phyloP scores from a whole-genome alignment of 2,113 vertebrate genomes.

The Hemiprocne comata region DNA sequence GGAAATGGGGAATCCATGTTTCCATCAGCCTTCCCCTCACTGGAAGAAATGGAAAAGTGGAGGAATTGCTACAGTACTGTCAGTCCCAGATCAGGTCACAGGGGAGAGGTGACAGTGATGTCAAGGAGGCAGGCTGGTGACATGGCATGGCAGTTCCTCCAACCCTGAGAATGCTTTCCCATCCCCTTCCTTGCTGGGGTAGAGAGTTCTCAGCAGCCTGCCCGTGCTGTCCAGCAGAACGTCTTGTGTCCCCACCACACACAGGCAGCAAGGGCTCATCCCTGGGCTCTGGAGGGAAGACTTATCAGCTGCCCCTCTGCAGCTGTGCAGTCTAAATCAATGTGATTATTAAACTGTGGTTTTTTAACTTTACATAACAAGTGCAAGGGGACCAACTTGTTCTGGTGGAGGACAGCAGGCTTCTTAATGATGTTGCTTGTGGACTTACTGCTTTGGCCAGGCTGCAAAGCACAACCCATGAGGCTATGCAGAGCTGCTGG shows the following conservation, averaged over 20 bases:
- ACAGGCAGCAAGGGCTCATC: not conserved
- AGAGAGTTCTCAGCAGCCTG: not conserved
- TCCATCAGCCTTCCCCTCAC: not conserved
- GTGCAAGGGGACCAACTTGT: accelerated
- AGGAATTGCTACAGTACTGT: not conserved
- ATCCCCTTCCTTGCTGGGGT: not conserved
- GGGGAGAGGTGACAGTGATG: not conserved
- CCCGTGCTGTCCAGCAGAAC: not conserved
- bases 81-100: not conserved
- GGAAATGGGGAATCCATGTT: not conserved
- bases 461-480: not conserved
- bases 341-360: not conserved
- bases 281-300: not conserved
- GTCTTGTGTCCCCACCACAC: accelerated
- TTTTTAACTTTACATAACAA: not conserved
- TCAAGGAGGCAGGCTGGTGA: not conserved
- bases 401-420: not conserved
- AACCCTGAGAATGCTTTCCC: not conserved
- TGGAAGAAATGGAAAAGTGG: not conserved
- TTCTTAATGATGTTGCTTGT: not conserved
- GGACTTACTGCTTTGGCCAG: not conserved
- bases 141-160: not conserved
- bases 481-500: not conserved
- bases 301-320: not conserved
- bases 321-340: not conserved